Conservation (phyloP, 2,797 vertebrate genomes). For the Nyctalus aviator region DNA sequence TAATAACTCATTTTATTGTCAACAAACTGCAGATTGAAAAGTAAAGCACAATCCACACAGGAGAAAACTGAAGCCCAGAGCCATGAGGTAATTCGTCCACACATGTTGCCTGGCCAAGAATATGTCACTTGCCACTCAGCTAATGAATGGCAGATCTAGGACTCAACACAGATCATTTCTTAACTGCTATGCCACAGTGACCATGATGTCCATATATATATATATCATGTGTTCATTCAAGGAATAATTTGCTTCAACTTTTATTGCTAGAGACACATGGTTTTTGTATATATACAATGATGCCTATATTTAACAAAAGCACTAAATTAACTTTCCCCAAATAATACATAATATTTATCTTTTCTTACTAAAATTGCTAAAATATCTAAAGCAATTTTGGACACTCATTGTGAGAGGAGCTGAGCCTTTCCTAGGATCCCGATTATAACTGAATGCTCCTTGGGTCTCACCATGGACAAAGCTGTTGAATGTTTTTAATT, state of each 20-base stretch:
- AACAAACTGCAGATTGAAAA: not conserved
- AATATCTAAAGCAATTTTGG: slow-evolving; percentile 1
- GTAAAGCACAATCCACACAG: not conserved
- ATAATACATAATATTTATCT: slow-evolving; percentile 26
- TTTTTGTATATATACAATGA: not conserved
- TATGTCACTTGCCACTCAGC: not conserved
- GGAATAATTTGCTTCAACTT: not conserved
- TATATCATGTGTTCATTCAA: not conserved
- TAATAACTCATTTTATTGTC: not conserved
- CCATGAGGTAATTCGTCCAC: not conserved
- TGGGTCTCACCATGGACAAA: not conserved
- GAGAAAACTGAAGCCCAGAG: not conserved
- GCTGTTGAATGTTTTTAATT: not conserved
- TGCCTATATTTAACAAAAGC: slow-evolving; percentile 26
- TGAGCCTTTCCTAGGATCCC: not conserved
- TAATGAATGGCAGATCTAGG: not conserved
- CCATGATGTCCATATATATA: not conserved
- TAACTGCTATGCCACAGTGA: not conserved
- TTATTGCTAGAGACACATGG: not conserved
- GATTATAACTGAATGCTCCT: slow-evolving; percentile 26
- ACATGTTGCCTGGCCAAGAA: not conserved
- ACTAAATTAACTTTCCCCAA: slow-evolving; percentile 23
- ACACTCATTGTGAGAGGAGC: not conserved
- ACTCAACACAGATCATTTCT: not conserved
- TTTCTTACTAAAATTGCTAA: slow-evolving; percentile 35